These are phyloP conservation scores for Neria commutata DNA, from an alignment of 2,888 invertebrate species.

Conservation along the genomic window DNA sequence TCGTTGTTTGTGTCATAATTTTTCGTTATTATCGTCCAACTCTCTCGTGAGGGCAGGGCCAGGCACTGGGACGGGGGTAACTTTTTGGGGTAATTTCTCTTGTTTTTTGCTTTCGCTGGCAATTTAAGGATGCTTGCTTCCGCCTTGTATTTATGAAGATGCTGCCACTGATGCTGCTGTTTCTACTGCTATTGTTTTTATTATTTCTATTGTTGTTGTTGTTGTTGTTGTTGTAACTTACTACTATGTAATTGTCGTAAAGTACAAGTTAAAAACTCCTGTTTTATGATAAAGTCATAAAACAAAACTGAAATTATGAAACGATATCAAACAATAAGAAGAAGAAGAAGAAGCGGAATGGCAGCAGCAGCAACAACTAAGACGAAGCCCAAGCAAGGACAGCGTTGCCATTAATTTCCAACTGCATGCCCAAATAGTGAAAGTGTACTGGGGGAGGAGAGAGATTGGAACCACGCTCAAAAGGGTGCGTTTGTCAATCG, in stretches of 20 bases:
- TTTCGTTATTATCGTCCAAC: conserved; percentile 13
- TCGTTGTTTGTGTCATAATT: conserved; percentile 13
- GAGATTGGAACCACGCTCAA: too few relatives aligned
- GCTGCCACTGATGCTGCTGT: conserved; percentile 3
- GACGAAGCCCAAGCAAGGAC: background rate
- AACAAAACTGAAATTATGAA: conserved; percentile 20
- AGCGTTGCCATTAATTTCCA: background rate
- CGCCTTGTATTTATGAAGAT: background rate
- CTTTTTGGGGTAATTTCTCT: background rate
- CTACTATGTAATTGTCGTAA: conserved; percentile 16
- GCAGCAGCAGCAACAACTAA: background rate
- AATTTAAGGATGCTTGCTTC: too few relatives aligned
- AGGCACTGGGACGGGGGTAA: background rate
- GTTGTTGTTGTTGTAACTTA: conserved; percentile 3
- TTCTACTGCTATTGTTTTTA: background rate
- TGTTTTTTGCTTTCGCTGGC: conserved; percentile 6
- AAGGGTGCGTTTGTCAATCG: too few relatives aligned
- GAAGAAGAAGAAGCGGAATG: too few relatives aligned
- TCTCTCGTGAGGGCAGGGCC: background rate
- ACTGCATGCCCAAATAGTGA: too few relatives aligned
- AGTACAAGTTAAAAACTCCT: conserved; percentile 18
- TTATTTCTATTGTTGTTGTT: conserved; percentile 8
- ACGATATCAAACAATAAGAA: conserved; percentile 13
- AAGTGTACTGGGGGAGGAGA: too few relatives aligned
- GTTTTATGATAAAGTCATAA: conserved; percentile 22